phyloP scores from a whole-genome alignment of 2,113 vertebrate genomes.

The Laticauda laticaudata region DNA sequence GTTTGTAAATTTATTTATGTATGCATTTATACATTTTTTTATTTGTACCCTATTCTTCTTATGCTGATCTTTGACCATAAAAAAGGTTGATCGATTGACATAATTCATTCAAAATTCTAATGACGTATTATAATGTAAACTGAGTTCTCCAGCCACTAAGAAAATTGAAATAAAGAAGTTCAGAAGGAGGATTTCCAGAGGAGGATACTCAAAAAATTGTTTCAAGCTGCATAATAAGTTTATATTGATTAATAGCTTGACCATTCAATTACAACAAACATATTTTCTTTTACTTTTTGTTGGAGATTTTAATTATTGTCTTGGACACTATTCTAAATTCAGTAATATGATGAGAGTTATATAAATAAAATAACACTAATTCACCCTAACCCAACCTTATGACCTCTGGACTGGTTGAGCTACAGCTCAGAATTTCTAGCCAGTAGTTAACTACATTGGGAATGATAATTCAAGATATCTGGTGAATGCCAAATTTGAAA shows the following conservation, averaged over 20 bases:
- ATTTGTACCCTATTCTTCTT: not conserved
- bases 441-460: not conserved
- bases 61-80: not conserved
- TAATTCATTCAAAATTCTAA: not conserved
- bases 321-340: not conserved
- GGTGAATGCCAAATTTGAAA: not conserved
- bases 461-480: not conserved
- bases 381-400: not conserved
- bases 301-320: not conserved
- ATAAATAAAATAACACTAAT: not conserved
- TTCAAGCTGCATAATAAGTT: not conserved
- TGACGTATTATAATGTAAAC: not conserved
- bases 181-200: not conserved
- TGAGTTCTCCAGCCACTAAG: not conserved
- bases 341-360: not conserved
- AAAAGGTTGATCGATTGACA: not conserved
- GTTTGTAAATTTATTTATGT: no score
- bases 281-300: not conserved
- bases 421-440: not conserved
- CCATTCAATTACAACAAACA: not conserved
- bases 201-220: not conserved
- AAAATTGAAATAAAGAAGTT: not conserved
- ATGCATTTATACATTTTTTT: not conserved
- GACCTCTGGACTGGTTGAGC: not conserved
- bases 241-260: not conserved